Conservation (phyloP, 2,797 vertebrate genomes). For the Melanogrammus aeglefinus region DNA sequence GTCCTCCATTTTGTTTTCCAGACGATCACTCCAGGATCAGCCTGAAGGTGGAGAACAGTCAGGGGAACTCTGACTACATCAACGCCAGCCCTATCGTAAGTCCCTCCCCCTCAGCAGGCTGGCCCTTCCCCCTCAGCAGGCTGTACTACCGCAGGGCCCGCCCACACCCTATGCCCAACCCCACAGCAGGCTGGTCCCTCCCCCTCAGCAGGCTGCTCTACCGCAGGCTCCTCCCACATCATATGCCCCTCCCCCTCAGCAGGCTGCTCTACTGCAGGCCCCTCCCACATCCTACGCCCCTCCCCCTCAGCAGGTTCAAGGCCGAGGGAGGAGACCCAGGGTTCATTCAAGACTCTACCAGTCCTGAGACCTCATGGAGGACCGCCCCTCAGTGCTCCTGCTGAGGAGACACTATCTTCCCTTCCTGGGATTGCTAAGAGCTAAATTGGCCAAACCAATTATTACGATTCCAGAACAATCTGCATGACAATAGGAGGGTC, state of each 20-base stretch:
- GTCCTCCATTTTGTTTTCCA: slow-evolving; percentile 50
- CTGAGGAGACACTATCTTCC: slow-evolving; percentile 32
- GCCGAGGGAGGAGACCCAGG: neutral
- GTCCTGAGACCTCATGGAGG: neutral
- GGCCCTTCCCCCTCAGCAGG: neutral
- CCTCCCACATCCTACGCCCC: too few species aligned
- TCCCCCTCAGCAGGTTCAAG: neutral
- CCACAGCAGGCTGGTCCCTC: neutral
- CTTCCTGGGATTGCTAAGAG: slow-evolving; percentile 58
- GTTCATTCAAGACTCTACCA: too few species aligned
- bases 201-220: neutral
- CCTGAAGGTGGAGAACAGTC: slow-evolving; percentile 87
- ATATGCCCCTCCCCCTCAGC: neutral
- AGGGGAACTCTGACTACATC: slow-evolving; percentile 90
- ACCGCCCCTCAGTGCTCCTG: slow-evolving; percentile 41
- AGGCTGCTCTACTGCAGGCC: neutral
- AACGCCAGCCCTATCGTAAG: slow-evolving; percentile 97
- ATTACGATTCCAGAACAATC: slow-evolving; percentile 65
- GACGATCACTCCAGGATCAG: slow-evolving; percentile 94
- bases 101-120: slow-evolving; percentile 36
- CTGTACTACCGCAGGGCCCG: neutral
- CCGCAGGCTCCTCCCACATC: neutral
- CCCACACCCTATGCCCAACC: neutral
- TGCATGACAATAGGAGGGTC: slow-evolving; percentile 62
- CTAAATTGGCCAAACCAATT: slow-evolving; percentile 68